phyloP scores from a whole-genome alignment of 2,888 invertebrate genomes.

The Drosophila diplacantha region DNA sequence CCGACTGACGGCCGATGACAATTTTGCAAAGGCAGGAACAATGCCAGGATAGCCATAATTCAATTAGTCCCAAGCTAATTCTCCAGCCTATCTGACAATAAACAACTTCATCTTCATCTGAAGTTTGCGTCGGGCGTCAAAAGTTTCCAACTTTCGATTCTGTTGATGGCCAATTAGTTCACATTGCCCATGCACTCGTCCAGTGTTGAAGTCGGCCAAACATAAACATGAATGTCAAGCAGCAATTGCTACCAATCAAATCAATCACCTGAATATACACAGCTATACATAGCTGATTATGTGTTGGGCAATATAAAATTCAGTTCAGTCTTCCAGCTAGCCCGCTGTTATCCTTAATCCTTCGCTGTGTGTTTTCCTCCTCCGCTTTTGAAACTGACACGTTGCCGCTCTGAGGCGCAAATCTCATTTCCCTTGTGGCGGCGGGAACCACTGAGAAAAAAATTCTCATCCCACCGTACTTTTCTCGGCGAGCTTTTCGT shows the following conservation, averaged over 20 bases:
- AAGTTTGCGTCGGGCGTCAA: conserved; percentile 6
- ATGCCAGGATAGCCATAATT: conserved; percentile 12
- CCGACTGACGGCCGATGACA: conserved; percentile 19
- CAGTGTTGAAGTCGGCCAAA: conserved; percentile 1
- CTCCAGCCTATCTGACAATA: conserved; percentile 12
- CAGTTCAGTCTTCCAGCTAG: conserved; percentile 4
- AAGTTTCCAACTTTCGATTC: conserved; percentile 23
- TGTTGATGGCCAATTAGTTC: conserved; percentile 31
- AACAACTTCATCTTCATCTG: conserved; percentile 22
- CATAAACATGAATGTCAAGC: conserved; percentile 20
- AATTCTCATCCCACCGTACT: conserved; percentile 3
- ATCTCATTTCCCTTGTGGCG: conserved; percentile 67
- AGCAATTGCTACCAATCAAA: conserved; percentile 11
- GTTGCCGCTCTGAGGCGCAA: conserved; percentile 60
- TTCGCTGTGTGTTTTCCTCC: conserved; percentile 8
- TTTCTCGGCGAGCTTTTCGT: conserved; percentile 1
- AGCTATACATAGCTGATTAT: neutral
- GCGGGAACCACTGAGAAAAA: conserved; percentile 27
- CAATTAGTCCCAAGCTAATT: conserved; percentile 17
- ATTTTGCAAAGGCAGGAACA: conserved; percentile 5
- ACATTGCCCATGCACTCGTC: neutral
- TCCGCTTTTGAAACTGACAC: conserved; percentile 61
- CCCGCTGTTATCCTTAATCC: conserved; percentile 8
- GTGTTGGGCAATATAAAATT: conserved; percentile 3
- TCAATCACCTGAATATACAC: conserved; percentile 9